Evolutionary conservation across 1,140 invertebrate genomes (phyloP).

Genomic region (Listronotus bonariensis): DNA sequence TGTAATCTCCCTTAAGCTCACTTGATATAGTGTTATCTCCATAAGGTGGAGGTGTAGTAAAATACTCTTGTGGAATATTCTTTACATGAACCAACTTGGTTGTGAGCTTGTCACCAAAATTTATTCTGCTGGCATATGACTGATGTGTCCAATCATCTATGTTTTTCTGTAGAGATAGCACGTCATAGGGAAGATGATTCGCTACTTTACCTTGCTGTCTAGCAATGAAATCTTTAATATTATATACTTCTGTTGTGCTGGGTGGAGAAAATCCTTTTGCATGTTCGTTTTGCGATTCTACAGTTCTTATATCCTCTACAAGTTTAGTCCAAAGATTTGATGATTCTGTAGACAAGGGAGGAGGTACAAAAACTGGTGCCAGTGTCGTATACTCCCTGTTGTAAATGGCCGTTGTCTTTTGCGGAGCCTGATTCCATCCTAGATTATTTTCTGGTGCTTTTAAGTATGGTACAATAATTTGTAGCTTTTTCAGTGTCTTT

Average conservation of each 20-base stretch:
- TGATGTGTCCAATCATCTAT: conserved; percentile 85
- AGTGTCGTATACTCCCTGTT: conserved; percentile 37
- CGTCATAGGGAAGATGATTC: conserved; percentile 65
- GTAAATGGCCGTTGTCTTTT: conserved; percentile 9
- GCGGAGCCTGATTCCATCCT: background rate
- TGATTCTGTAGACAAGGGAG: conserved; percentile 37
- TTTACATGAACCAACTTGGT: conserved; percentile 58
- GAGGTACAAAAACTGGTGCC: conserved; percentile 45
- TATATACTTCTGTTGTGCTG: conserved; percentile 41
- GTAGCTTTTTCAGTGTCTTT: conserved; percentile 62
- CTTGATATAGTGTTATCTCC: conserved; percentile 39
- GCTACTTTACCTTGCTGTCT: conserved; percentile 17
- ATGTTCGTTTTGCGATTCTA: conserved; percentile 25
- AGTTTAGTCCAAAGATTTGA: conserved; percentile 44
- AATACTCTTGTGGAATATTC: conserved; percentile 75
- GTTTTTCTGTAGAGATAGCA: conserved; percentile 75
- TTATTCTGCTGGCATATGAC: conserved; percentile 62
- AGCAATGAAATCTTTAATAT: conserved; percentile 46
- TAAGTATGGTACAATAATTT: conserved; percentile 78
- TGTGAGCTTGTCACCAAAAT: conserved; percentile 3
- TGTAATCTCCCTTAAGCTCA: background rate
- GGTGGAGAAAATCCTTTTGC: conserved; percentile 15
- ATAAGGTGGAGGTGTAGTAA: conserved; percentile 63
- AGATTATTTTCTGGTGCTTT: conserved; percentile 57
- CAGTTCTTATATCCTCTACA: conserved; percentile 31